Percentiles rank a stretch among this genome's conserved stretches.
phyloP scores from a whole-genome alignment of 2,797 vertebrate genomes.

The Salarias fasciatus region DNA sequence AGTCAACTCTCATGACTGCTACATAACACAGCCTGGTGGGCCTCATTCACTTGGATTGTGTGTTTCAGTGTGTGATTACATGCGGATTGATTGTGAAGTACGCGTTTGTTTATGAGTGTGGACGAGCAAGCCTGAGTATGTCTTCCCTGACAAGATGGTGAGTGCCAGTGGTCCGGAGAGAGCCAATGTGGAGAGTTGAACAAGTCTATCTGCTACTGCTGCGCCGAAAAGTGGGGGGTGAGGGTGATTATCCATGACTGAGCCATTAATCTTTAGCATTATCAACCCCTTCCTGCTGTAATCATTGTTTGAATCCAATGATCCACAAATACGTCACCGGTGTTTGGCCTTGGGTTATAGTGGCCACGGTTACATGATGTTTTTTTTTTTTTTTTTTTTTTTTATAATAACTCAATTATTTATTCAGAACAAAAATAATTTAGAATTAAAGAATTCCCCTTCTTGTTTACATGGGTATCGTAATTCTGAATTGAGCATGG shows the following conservation, averaged over 20 bases:
- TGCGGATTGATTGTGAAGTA: conserved; percentile 22
- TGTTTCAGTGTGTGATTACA: conserved; percentile 15
- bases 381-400: too few species aligned
- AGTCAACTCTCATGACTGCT: conserved; percentile 56
- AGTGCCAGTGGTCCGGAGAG: conserved; percentile 62
- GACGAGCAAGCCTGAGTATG: conserved; percentile 10
- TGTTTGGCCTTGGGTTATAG: conserved; percentile 32
- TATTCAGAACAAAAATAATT: too few species aligned
- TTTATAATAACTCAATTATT: too few species aligned
- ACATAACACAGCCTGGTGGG: conserved; percentile 49
- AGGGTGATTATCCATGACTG: conserved; percentile 72
- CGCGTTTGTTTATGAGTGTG: conserved; percentile 28
- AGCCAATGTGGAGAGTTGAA: conserved; percentile 56
- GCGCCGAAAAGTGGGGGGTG: conserved; percentile 54
- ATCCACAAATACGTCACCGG: conserved; percentile 53
- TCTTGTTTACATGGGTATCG: too few species aligned
- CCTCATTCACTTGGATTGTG: conserved; percentile 32
- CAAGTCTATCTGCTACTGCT: conserved; percentile 64
- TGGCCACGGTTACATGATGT: too few species aligned
- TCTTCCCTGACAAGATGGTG: conserved; percentile 60
- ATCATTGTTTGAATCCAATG: conserved; percentile 69
- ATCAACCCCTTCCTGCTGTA: conserved; percentile 76
- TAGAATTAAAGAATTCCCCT: too few species aligned
- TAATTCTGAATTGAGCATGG: too few species aligned
- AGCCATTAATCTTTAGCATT: conserved; percentile 78